These are phyloP conservation scores for Scaeva pyrastri DNA, from an alignment of 2,888 invertebrate species.

Conservation along the genomic window DNA sequence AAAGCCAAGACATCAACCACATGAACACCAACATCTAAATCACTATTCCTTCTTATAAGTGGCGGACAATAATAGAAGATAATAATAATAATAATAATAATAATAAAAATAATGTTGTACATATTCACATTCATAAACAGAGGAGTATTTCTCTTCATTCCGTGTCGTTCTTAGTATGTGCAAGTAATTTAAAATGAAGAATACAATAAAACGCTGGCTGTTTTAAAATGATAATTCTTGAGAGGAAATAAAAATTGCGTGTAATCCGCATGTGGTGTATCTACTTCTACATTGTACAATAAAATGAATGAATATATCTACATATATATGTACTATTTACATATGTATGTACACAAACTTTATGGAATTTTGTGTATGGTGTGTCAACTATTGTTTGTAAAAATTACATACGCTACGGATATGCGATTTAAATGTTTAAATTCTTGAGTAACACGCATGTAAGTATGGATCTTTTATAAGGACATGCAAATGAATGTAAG, in stretches of 20 bases:
- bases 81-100: conserved; percentile 57
- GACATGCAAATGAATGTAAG: conserved; percentile 28
- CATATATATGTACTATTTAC: neutral
- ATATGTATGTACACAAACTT: neutral
- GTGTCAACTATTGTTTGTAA: neutral
- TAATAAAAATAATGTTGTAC: conserved; percentile 60
- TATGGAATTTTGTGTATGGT: conserved; percentile 11
- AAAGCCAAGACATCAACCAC: conserved; percentile 24
- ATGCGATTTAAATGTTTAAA: neutral
- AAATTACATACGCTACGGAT: conserved; percentile 27
- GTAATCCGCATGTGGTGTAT: conserved; percentile 27
- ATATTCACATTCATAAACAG: conserved; percentile 67
- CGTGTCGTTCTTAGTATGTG: conserved; percentile 61
- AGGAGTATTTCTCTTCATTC: conserved; percentile 58
- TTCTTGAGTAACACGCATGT: conserved; percentile 11
- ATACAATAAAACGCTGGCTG: conserved; percentile 67
- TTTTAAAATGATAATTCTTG: conserved; percentile 65
- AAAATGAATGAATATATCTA: conserved; percentile 1
- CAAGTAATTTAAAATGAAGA: conserved; percentile 63
- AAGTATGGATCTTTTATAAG: conserved; percentile 40
- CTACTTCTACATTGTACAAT: neutral
- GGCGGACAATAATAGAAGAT: conserved; percentile 69
- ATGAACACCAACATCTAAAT: neutral
- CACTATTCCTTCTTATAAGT: conserved; percentile 46
- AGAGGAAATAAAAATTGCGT: conserved; percentile 70